Evolutionary conservation across 2,797 vertebrate genomes (phyloP).

Genomic region (Sebastes nivosus): DNA sequence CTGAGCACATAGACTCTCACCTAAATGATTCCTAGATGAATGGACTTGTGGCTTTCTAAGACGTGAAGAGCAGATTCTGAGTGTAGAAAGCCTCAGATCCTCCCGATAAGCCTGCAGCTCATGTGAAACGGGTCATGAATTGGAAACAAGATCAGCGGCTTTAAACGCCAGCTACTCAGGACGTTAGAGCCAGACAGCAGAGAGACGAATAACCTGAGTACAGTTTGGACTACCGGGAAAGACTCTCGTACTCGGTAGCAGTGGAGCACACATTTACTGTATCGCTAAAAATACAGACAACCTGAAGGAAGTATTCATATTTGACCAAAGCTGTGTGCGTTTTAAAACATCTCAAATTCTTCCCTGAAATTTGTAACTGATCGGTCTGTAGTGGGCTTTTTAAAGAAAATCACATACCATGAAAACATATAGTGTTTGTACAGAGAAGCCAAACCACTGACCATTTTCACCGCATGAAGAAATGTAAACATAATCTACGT

Average conservation of each 20-base stretch:
- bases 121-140: not conserved
- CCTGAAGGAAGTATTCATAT: not conserved
- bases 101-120: not conserved
- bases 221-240: not conserved
- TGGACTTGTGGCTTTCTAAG: not conserved
- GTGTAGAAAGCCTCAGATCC: not conserved
- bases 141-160: conserved; percentile 1
- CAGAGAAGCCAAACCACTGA: not conserved
- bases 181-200: not conserved
- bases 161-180: not conserved
- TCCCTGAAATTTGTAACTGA: not conserved
- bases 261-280: not conserved
- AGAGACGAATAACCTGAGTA: not conserved
- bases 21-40: not conserved
- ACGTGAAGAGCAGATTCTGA: not conserved
- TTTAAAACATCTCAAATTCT: not conserved
- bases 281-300: not conserved
- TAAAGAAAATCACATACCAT: not conserved
- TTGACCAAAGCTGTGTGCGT: not conserved
- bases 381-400: not conserved
- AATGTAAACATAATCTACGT: conserved; percentile 8
- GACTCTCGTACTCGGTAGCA: not conserved
- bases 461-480: not conserved
- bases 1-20: not conserved
- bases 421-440: not conserved